Evolutionary conservation across 37 sponge, comb jelly and placozoan species (phyloP).

Genomic region (Ianthella basta): DNA sequence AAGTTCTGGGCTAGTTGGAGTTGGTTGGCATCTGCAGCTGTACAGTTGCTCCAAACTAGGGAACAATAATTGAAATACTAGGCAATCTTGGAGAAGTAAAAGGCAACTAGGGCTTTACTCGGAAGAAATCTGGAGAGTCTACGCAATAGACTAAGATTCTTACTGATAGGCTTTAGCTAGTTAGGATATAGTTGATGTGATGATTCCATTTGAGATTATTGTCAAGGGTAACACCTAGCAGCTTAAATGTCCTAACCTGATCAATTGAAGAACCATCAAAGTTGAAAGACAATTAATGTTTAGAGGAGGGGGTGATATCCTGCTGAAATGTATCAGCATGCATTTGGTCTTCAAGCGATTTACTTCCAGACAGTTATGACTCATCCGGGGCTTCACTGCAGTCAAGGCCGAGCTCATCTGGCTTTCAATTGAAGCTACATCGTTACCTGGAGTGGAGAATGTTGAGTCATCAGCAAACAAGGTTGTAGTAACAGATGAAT

Average conservation of each 20-base stretch:
- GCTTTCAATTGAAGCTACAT: background rate
- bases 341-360: slow-evolving; percentile 10
- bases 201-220: background rate
- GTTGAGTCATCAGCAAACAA: slow-evolving; percentile 33
- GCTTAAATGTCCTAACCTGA: slow-evolving; percentile 14
- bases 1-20: slow-evolving; percentile 26
- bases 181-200: slow-evolving; percentile 4
- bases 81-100: slow-evolving; percentile 2
- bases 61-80: slow-evolving; percentile 26
- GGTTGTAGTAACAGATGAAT: slow-evolving; percentile 7
- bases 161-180: background rate
- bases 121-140: background rate
- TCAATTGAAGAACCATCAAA: slow-evolving; percentile 5
- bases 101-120: slow-evolving; percentile 2
- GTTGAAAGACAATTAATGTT: slow-evolving; percentile 16
- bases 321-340: slow-evolving; percentile 4
- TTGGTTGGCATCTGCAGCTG: background rate
- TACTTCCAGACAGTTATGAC: background rate
- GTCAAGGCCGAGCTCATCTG: background rate
- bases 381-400: slow-evolving; percentile 8
- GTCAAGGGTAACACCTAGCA: slow-evolving; percentile 9
- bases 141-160: slow-evolving; percentile 10
- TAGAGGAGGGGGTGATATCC: slow-evolving; percentile 15
- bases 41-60: background rate
- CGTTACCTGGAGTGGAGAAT: background rate